Conservation (phyloP, 2,888 invertebrate species). For the Dryobotodes eremita region DNA sequence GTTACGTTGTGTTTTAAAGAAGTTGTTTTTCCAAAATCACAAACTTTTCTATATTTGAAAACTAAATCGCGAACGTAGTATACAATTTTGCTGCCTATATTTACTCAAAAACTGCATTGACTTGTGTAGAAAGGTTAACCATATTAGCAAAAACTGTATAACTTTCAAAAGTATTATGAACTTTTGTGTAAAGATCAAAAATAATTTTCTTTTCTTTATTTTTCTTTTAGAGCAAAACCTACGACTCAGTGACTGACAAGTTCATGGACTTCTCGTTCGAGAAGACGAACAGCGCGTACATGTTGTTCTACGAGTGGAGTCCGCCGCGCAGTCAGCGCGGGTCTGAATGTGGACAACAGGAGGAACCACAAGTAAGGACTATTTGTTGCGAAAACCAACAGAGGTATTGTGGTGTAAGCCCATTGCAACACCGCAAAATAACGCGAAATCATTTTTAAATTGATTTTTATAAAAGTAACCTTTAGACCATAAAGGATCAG, state of each 20-base stretch:
- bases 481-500: neutral
- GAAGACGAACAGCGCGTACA: constrained; percentile 99
- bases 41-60: neutral
- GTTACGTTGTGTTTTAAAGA: neutral
- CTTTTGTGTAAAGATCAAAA: neutral
- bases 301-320: constrained; percentile 98
- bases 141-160: neutral
- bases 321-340: constrained; percentile 86
- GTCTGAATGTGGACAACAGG: constrained; percentile 82
- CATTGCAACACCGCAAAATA: neutral
- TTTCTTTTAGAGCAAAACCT: constrained; percentile 95
- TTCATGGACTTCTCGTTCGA: constrained; percentile 99
- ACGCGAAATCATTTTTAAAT: neutral
- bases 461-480: neutral
- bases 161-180: neutral
- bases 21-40: neutral
- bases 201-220: neutral
- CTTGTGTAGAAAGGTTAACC: neutral
- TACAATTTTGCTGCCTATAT: too few species aligned
- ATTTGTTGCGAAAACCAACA: neutral
- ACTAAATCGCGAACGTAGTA: too few species aligned
- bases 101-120: neutral
- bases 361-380: constrained; percentile 83
- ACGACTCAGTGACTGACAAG: constrained; percentile 98
- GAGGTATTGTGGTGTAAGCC: neutral